Conservation (phyloP, 2,113 vertebrate genomes). For the Chamaea fasciata region DNA sequence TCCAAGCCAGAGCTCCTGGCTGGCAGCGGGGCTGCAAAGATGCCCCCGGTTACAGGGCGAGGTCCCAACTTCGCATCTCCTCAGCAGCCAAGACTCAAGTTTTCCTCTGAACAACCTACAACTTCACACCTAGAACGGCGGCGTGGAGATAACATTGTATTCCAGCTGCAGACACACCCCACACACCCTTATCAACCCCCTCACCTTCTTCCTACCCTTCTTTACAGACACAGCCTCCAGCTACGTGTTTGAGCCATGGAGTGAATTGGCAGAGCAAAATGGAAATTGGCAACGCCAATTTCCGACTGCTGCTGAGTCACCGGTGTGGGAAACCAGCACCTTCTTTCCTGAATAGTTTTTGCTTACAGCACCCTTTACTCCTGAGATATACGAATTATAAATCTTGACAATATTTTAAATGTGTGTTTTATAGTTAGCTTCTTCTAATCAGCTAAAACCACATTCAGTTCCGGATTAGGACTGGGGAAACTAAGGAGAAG, state of each 20-base stretch:
- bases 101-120: neutral
- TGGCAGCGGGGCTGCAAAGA: rapidly evolving
- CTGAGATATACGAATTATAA: neutral
- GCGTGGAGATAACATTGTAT: rapidly evolving
- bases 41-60: rapidly evolving
- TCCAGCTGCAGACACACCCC: rapidly evolving
- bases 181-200: rapidly evolving
- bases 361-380: neutral
- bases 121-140: rapidly evolving
- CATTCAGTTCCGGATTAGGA: neutral
- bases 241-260: neutral
- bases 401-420: neutral
- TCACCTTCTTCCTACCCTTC: rapidly evolving
- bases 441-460: neutral
- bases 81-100: rapidly evolving
- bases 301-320: neutral
- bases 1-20: neutral
- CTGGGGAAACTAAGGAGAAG: neutral
- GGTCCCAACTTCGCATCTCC: rapidly evolving
- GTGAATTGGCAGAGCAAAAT: neutral
- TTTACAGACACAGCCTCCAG: rapidly evolving
- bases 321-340: neutral
- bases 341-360: neutral
- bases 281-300: neutral
- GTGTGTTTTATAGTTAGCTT: neutral